A percentile compares a stretch with the other conserved stretches of the same genome.
Conservation (phyloP, 2,888 invertebrate genomes). For the Epistrophe grossulariae region DNA sequence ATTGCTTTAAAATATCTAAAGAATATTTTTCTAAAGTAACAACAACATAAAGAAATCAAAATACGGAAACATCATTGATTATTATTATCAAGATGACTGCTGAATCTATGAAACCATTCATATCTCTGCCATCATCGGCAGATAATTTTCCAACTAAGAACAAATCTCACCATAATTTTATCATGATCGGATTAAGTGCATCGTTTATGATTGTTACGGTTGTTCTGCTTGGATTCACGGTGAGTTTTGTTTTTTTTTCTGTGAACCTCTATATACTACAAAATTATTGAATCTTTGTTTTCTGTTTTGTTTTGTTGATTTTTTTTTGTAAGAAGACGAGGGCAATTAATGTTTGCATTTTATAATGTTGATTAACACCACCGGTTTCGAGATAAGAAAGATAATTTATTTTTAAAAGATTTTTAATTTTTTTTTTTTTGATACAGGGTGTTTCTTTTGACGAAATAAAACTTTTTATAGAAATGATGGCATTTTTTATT, state of each 20-base stretch:
- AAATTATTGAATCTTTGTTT: not conserved
- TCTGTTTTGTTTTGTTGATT: not conserved
- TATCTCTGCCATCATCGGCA: slow-evolving; percentile 81
- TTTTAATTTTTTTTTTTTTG: not conserved
- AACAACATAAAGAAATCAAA: not conserved
- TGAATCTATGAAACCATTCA: slow-evolving; percentile 83
- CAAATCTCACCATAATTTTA: slow-evolving; percentile 76
- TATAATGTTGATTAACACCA: slow-evolving; percentile 1
- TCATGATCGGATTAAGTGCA: slow-evolving; percentile 79
- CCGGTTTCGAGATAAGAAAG: slow-evolving; percentile 10
- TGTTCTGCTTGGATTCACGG: slow-evolving; percentile 80
- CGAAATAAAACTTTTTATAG: not conserved
- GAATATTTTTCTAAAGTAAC: slow-evolving; percentile 64
- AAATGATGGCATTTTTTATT: too few relatives aligned
- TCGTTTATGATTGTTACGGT: slow-evolving; percentile 78
- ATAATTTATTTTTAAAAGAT: not conserved
- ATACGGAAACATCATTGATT: slow-evolving; percentile 1
- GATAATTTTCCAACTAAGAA: slow-evolving; percentile 80
- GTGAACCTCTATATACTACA: not conserved
- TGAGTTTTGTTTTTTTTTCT: slow-evolving; percentile 77
- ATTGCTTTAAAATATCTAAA: slow-evolving; percentile 39
- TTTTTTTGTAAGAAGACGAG: not conserved
- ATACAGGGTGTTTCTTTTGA: not conserved
- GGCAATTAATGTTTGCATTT: slow-evolving; percentile 23
- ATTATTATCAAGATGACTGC: slow-evolving; percentile 80